Percentiles rank a stretch among this genome's conserved stretches.
phyloP scores from a whole-genome alignment of 2,113 vertebrate genomes.

The Archocentrus centrarchus region DNA sequence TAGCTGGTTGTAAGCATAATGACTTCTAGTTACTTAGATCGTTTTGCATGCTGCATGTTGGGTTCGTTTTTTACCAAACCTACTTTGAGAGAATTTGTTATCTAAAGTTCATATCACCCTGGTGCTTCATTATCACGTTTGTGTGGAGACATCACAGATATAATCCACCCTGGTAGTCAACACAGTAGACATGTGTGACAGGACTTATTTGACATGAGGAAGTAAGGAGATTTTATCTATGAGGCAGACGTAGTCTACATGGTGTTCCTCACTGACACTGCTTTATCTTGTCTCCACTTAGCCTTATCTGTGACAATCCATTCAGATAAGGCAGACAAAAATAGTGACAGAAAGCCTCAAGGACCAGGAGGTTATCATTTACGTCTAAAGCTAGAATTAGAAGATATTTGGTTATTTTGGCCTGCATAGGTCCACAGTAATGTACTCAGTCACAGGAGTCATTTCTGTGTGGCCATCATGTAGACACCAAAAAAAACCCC shows the following conservation, averaged over 20 bases:
- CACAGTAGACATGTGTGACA: conserved; percentile 12
- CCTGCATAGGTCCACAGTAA: neutral
- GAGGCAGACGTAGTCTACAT: conserved; percentile 22
- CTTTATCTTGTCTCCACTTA: conserved; percentile 54
- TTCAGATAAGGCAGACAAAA: conserved; percentile 28
- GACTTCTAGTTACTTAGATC: conserved; percentile 24
- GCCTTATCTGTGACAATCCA: conserved; percentile 28
- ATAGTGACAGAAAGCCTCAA: conserved; percentile 16
- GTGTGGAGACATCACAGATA: neutral
- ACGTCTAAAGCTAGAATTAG: neutral
- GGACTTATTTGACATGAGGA: conserved; percentile 23
- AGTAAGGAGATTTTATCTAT: conserved; percentile 37
- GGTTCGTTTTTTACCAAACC: neutral
- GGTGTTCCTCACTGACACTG: conserved; percentile 52
- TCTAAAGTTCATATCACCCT: neutral
- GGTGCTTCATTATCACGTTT: neutral
- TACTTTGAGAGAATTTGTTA: neutral
- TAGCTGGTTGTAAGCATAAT: conserved; percentile 42
- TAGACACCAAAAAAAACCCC: conserved; percentile 36
- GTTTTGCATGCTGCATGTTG: neutral
- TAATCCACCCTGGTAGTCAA: neutral
- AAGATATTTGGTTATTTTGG: neutral
- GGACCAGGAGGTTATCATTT: neutral
- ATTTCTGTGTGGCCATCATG: neutral
- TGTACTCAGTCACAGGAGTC: neutral